A percentile compares a stretch with the other conserved stretches of the same genome.
These are phyloP conservation scores for Paracanthobrama guichenoti DNA, from an alignment of 2,113 vertebrate species.

Conservation along the genomic window DNA sequence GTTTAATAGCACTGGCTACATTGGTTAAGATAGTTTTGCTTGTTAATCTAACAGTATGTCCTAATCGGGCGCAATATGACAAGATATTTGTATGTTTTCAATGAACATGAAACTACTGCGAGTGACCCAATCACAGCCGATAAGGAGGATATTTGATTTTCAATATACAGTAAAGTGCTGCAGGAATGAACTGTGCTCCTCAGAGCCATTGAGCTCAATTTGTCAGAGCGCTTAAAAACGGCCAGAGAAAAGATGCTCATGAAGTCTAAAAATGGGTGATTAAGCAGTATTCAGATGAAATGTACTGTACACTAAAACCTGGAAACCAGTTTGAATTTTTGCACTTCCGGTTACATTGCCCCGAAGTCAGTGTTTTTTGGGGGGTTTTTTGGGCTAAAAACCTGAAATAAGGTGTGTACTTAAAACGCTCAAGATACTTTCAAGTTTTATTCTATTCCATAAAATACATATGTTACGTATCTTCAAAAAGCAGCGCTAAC, in stretches of 20 bases:
- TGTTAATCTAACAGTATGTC: neutral
- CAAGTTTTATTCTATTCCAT: neutral
- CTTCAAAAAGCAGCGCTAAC: no score
- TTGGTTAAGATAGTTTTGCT: neutral
- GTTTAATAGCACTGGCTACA: neutral
- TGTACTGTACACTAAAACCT: neutral
- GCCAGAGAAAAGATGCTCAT: constrained; percentile 4
- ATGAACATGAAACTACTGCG: neutral
- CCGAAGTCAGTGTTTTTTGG: no score
- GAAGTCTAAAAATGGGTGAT: neutral
- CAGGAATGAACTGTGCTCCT: constrained; percentile 20
- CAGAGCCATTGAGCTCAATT: neutral
- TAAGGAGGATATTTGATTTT: neutral
- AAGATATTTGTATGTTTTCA: neutral
- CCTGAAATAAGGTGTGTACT: no score
- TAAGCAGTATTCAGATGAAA: neutral
- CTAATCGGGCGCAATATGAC: neutral
- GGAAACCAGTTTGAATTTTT: neutral
- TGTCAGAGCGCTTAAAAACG: neutral
- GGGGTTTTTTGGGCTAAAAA: no score
- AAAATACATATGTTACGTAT: no score
- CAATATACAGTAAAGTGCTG: neutral
- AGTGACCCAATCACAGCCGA: neutral
- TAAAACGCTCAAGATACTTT: no score
- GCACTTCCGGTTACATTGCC: neutral